Evolutionary conservation across 2,113 vertebrate genomes (phyloP).

Genomic region (Dicrurus megarhynchus): DNA sequence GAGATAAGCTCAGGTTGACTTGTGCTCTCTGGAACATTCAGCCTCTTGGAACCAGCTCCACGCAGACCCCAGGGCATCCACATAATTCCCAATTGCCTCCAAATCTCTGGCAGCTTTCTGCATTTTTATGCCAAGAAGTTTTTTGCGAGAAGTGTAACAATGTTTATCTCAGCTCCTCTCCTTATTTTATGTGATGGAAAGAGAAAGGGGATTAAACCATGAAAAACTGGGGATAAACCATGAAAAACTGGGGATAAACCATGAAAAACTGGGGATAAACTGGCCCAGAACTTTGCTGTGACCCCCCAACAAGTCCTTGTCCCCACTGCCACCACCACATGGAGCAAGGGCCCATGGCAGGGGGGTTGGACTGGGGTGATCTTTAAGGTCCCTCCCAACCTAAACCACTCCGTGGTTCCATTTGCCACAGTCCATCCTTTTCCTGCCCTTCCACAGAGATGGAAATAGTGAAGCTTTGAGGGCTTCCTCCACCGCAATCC

Average conservation of each 20-base stretch:
- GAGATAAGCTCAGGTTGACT: background rate
- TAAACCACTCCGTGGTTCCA: background rate
- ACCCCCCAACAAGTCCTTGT: background rate
- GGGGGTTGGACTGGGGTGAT: background rate
- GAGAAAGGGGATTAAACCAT: background rate
- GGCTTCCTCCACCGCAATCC: background rate
- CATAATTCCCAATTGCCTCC: background rate
- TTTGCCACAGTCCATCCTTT: background rate
- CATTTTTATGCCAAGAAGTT: background rate
- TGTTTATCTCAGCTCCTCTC: background rate
- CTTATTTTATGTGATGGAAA: background rate
- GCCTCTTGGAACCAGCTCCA: background rate
- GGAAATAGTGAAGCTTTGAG: background rate
- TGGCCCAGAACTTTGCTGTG: background rate
- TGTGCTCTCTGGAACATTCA: background rate
- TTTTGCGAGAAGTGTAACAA: background rate
- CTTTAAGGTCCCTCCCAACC: background rate
- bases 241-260: background rate
- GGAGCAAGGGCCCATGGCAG: background rate
- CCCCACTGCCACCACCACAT: background rate
- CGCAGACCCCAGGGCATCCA: background rate
- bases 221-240: background rate
- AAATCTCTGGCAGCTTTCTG: background rate
- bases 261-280: background rate
- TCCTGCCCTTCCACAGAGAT: background rate